A percentile compares a stretch with the other conserved stretches of the same genome.
Conservation (phyloP, 2,113 vertebrate genomes). For the Coptodon bakossiorum region DNA sequence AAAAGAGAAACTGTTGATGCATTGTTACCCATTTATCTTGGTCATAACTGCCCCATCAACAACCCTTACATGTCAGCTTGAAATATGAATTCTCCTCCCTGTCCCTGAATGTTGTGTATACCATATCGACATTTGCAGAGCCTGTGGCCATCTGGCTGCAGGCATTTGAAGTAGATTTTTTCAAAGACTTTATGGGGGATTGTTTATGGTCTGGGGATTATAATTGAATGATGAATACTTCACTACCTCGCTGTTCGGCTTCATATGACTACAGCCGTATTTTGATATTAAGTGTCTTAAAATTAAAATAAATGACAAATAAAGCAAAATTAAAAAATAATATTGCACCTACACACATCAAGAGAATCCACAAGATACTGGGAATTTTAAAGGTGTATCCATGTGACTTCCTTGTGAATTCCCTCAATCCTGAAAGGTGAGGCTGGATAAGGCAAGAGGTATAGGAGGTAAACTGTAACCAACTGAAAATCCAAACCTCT, state of each 20-base stretch:
- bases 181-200: constrained; percentile 20
- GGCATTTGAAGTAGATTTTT: constrained; percentile 49
- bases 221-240: constrained; percentile 48
- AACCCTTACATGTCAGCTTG: constrained; percentile 44
- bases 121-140: constrained; percentile 38
- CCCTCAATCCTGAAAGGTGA: constrained; percentile 13
- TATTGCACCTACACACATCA: constrained; percentile 15
- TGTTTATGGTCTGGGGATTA: constrained; percentile 10
- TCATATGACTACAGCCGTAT: constrained; percentile 34
- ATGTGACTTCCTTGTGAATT: constrained; percentile 33
- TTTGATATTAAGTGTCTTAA: constrained; percentile 9
- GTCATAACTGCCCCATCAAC: constrained; percentile 50
- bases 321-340: not conserved
- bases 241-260: constrained; percentile 26
- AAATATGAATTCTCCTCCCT: constrained; percentile 59
- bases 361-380: not conserved
- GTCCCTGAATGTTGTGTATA: constrained; percentile 44
- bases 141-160: constrained; percentile 8
- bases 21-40: constrained; percentile 51
- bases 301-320: not conserved
- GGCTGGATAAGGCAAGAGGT: not conserved
- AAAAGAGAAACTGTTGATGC: constrained; percentile 23
- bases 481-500: constrained; percentile 36
- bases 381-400: constrained; percentile 25
- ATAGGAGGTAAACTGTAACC: constrained; percentile 46